Evolutionary conservation across 2,113 vertebrate species (phyloP), one percentile per base, ranked within the genome.

Genomic region (Hydropotes inermis): DNA sequence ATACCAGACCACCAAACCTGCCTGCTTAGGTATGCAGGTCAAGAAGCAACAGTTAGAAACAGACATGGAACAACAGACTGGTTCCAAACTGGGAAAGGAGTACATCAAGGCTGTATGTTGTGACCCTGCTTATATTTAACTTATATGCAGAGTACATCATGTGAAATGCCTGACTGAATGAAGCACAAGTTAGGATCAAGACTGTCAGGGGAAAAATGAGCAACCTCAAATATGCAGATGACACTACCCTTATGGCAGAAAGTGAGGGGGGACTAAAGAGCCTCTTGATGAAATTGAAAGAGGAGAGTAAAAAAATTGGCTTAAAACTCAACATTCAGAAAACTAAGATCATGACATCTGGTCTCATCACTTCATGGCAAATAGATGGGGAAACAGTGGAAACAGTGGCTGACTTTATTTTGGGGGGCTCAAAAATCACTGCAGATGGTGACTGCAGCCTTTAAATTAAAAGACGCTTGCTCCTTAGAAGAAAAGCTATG

Each of bases 341-440:
- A 21, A 36, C 0, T 2, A 70, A 70, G 19, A 70, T 36, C n/a
- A 36, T 39, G 19, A 2, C n/a, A 39, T 39, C 67, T 5, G 5
- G 67, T 36, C 64, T n/a, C 19, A 36, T 70, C 17, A 6, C 9
- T 70, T 70, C 9, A 70, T 36, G 17, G 17, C 9, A 36, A 70
- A 70, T 70, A 70, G 17, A 36, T 36, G 17, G 4, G 9, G 17
- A 70, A 70, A 70, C 17, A 36, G 5, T 70, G n/a, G 33, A 70
- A 70, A 70, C 17, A 36, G n/a, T 70, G 64, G 36, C 19, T 23
- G 4, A 70, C 4, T 70, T 36, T 70, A 70, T 70, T 36, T 70
- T 70, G 1, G 21, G 11, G 64, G n/a, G 64, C 9, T 70, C n/a
- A 4, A 70, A 70, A 36, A 36, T 21, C n/a, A 23, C n/a, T 70